Conservation (phyloP, 2,888 invertebrate genomes). For the Diaprepes abbreviatus region DNA sequence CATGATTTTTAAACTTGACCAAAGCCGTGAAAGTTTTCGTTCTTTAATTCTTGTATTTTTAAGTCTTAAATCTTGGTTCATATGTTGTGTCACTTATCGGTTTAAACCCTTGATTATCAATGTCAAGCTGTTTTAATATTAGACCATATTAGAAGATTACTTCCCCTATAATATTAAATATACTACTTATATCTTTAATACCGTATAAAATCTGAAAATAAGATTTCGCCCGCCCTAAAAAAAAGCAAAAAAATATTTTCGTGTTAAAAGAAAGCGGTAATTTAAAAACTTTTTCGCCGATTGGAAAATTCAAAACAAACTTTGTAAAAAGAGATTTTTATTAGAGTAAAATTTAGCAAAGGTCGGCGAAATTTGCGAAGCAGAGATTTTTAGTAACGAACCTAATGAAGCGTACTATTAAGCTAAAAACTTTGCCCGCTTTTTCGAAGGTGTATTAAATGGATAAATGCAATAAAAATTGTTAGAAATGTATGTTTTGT, state of each 20-base stretch:
- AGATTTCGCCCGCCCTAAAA: not conserved
- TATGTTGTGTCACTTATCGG: no score
- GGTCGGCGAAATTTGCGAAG: slow-evolving; percentile 9
- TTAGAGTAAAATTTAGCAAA: slow-evolving; percentile 17
- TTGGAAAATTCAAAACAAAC: slow-evolving; percentile 30
- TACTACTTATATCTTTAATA: no score
- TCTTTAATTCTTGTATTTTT: no score
- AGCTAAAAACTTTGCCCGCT: not conserved
- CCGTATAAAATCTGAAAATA: no score
- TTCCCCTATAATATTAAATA: no score
- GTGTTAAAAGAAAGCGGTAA: slow-evolving; percentile 11
- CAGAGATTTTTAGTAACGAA: slow-evolving; percentile 7
- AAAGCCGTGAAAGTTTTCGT: no score
- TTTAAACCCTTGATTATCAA: no score
- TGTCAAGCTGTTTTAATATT: no score
- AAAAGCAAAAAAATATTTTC: slow-evolving; percentile 6
- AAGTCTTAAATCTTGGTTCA: no score
- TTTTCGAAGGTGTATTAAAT: slow-evolving; percentile 16
- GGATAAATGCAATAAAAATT: slow-evolving; percentile 6
- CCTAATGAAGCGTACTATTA: slow-evolving; percentile 11
- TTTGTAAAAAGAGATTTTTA: slow-evolving; percentile 22
- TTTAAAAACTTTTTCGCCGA: slow-evolving; percentile 25
- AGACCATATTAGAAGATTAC: no score
- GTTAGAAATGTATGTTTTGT: not conserved
- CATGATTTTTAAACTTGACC: no score